These are phyloP conservation scores for Micrastur ruficollis DNA, from an alignment of 2,797 vertebrate genomes.

Conservation along the genomic window DNA sequence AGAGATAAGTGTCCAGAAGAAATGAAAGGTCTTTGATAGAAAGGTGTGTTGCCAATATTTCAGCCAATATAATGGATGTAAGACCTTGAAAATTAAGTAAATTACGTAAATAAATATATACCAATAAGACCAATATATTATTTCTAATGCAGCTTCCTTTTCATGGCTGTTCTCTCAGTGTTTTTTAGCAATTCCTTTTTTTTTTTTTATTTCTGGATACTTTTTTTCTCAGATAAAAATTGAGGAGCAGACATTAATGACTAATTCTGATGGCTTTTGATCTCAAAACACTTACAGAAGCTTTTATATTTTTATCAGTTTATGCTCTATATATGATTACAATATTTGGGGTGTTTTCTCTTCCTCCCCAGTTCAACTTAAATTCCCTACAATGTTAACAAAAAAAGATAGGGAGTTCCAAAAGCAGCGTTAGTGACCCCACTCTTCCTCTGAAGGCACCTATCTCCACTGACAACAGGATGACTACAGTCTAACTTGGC, in stretches of 20 bases:
- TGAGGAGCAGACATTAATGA: not conserved
- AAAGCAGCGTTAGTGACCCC: not conserved
- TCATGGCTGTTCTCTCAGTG: not conserved
- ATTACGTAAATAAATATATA: not conserved
- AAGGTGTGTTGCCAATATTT: not conserved
- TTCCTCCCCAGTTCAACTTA: not conserved
- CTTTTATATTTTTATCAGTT: not conserved
- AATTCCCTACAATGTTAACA: not conserved
- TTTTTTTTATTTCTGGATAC: not conserved
- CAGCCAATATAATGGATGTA: rapidly evolving
- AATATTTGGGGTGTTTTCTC: not conserved
- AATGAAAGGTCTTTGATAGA: not conserved
- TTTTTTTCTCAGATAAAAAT: not conserved
- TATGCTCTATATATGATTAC: not conserved
- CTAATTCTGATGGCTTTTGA: not conserved
- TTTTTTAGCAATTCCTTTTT: not conserved
- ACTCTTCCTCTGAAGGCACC: not conserved
- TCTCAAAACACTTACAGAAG: not conserved
- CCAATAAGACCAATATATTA: not conserved
- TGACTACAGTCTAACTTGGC: not conserved
- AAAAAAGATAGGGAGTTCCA: not conserved
- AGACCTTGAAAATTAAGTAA: not conserved
- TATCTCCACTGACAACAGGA: not conserved
- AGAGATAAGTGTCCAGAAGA: not conserved
- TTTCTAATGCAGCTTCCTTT: not conserved